Percentiles rank a stretch among this genome's conserved stretches.
phyloP scores from a whole-genome alignment of 1,140 invertebrate species.

The Euborellia annulipes region DNA sequence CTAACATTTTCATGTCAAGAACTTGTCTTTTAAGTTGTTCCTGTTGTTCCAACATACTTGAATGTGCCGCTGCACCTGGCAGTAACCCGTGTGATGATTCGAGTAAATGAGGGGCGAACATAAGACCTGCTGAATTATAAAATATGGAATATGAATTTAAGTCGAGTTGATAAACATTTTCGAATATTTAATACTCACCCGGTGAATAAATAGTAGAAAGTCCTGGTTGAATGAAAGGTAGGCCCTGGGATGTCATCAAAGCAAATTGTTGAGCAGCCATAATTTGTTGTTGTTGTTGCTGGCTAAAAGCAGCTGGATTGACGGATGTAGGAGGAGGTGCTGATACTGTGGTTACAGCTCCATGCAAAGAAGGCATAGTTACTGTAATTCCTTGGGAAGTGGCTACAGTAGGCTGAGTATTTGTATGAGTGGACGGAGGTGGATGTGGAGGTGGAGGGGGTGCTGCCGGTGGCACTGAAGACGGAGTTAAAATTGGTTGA shows the following conservation, averaged over 20 bases:
- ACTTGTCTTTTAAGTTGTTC: too few species aligned
- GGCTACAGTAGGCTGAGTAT: neutral
- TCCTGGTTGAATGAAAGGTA: conserved; percentile 23
- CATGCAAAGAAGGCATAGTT: too few species aligned
- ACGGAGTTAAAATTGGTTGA: conserved; percentile 12
- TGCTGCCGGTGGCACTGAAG: conserved; percentile 25
- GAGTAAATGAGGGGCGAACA: conserved; percentile 16
- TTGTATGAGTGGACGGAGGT: conserved; percentile 8
- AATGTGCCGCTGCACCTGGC: too few species aligned
- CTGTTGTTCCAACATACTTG: too few species aligned
- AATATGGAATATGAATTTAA: neutral
- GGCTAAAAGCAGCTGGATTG: too few species aligned
- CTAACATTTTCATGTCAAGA: too few species aligned
- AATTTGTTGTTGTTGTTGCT: too few species aligned
- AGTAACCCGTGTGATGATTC: too few species aligned
- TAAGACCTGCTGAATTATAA: conserved; percentile 17
- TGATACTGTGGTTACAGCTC: too few species aligned
- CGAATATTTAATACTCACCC: conserved; percentile 12
- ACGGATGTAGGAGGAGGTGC: too few species aligned
- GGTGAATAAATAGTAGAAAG: conserved; percentile 25
- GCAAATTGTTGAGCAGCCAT: conserved; percentile 22
- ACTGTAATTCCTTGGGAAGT: neutral
- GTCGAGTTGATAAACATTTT: neutral
- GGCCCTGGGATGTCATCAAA: conserved; percentile 25
- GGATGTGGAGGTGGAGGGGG: conserved; percentile 21